These are phyloP conservation scores for Proisotoma minuta DNA, from an alignment of 2,888 invertebrate genomes.

Conservation along the genomic window DNA sequence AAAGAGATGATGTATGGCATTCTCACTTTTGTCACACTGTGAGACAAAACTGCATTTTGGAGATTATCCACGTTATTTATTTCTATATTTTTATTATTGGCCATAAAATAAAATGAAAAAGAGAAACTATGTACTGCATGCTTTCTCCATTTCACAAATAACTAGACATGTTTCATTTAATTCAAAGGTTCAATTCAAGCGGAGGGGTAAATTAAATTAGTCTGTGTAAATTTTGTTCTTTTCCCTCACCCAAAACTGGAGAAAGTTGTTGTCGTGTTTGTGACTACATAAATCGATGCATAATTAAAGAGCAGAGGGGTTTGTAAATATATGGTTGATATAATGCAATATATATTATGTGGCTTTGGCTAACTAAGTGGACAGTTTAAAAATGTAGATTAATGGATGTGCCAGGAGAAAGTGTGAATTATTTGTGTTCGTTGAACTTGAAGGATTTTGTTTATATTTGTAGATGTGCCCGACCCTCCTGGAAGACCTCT, in stretches of 20 bases:
- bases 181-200: too few relatives aligned
- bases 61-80: slow-evolving; percentile 2
- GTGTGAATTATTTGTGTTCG: slow-evolving; percentile 34
- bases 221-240: too few relatives aligned
- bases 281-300: too few relatives aligned
- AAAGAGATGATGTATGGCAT: not conserved
- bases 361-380: slow-evolving; percentile 10
- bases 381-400: slow-evolving; percentile 35
- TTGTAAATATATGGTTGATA: too few relatives aligned
- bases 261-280: too few relatives aligned
- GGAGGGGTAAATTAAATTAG: too few relatives aligned
- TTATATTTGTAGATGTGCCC: slow-evolving; percentile 52
- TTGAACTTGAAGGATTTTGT: slow-evolving; percentile 12
- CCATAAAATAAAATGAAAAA: too few relatives aligned
- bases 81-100: slow-evolving; percentile 3
- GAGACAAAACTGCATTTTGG: not conserved
- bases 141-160: too few relatives aligned
- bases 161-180: too few relatives aligned
- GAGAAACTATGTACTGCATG: not conserved
- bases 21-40: not conserved
- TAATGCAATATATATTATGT: too few relatives aligned
- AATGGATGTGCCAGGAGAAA: slow-evolving; percentile 38
- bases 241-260: too few relatives aligned
- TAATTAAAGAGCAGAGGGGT: too few relatives aligned
- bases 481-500: slow-evolving; percentile 67